These are phyloP conservation scores for Erannis defoliaria DNA, from an alignment of 2,888 invertebrate genomes.

Conservation along the genomic window DNA sequence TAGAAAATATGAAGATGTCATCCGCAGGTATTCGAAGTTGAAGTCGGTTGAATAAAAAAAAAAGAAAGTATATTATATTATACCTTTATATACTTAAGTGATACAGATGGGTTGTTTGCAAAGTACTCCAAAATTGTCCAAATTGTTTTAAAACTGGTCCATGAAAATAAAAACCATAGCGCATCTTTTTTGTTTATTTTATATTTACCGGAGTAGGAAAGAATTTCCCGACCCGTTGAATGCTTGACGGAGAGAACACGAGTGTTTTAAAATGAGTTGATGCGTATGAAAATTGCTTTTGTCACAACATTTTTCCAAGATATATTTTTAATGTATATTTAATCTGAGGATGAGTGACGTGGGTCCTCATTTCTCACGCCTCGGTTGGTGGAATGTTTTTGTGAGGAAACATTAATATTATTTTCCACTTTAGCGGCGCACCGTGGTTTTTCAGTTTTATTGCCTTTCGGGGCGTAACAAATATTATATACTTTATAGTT, in stretches of 20 bases:
- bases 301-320: slow-evolving; percentile 46
- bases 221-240: slow-evolving; percentile 38
- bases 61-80: no score
- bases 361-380: slow-evolving; percentile 22
- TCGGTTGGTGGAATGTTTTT: slow-evolving; percentile 20
- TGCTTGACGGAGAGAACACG: slow-evolving; percentile 42
- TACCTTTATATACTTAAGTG: no score
- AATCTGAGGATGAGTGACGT: slow-evolving; percentile 29
- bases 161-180: no score
- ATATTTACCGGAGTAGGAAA: slow-evolving; percentile 48
- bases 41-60: no score
- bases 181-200: no score
- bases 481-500: neutral
- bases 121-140: no score
- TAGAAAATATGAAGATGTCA: no score
- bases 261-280: slow-evolving; percentile 52
- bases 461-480: neutral
- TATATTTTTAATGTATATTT: slow-evolving; percentile 41
- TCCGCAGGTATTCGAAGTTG: no score
- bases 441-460: neutral
- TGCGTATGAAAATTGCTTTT: slow-evolving; percentile 54
- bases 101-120: no score
- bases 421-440: neutral
- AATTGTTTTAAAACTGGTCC: no score
- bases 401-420: slow-evolving; percentile 7